phyloP scores from a whole-genome alignment of 2,797 vertebrate species.

The Tangara arthus region DNA sequence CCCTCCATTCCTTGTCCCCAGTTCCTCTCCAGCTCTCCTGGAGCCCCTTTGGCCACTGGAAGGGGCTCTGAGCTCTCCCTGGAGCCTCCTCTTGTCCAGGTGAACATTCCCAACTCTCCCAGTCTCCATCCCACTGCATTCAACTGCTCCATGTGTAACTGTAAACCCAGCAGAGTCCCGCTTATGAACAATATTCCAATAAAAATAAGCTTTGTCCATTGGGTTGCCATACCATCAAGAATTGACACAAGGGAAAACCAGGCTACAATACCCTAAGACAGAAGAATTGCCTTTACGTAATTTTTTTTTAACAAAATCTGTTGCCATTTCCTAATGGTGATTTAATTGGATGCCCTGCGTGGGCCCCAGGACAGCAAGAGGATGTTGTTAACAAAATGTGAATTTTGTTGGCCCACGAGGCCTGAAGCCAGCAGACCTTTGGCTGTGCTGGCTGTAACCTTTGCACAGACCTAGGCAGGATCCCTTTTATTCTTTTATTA shows the following conservation, averaged over 20 bases:
- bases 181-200: fast-evolving
- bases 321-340: not conserved
- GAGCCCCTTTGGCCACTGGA: not conserved
- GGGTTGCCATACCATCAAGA: not conserved
- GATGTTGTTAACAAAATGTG: not conserved
- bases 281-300: not conserved
- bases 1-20: not conserved
- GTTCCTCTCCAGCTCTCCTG: not conserved
- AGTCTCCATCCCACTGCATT: not conserved
- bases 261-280: not conserved
- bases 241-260: not conserved
- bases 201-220: not conserved
- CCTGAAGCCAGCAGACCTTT: not conserved
- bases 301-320: not conserved
- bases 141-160: not conserved
- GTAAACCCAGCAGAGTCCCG: not conserved
- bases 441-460: not conserved
- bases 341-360: not conserved
- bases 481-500: not conserved
- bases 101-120: not conserved
- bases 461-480: not conserved
- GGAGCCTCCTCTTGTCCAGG: not conserved
- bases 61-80: not conserved
- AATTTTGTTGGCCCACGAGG: not conserved
- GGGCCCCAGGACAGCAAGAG: not conserved